Evolutionary conservation across 1,140 invertebrate genomes (phyloP), one percentile per base, ranked within the genome.

Genomic region (Euura lappo): DNA sequence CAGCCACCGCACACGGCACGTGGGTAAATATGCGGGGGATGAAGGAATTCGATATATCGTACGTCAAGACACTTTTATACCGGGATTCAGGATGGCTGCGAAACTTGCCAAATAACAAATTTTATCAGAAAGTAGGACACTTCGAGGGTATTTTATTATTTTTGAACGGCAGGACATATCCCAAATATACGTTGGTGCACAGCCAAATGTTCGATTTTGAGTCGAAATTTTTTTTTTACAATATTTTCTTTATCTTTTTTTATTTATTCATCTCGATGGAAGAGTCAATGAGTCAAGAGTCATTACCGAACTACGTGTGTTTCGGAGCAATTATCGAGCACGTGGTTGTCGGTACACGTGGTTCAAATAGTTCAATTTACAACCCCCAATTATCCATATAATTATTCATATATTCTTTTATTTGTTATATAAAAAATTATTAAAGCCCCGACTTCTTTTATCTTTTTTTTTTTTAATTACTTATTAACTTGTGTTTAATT

Each of bases 381-480:
- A 28, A 28, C 28, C 28, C 28, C 28, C 28, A 28, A 28, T 28
- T 28, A 66, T 64, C 60, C 28, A 5, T 60, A 13, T n/a, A 45
- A 13, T 70, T 65, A 45, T 69, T 45, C n/a, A n/a, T 13, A 51
- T 2, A 69, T 42, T 69, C 69, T 60, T 69, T 74, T 64, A 42
- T 71, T 65, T 75, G 69, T 45, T 68, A 11, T 81, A 78, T 76
- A 79, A 79, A 80, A 79, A 79, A 77, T 71, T n/a, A n/a, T n/a
- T 79, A 65, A 64, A 74, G 77, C 75, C 68, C 77, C 74, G 71
- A 71, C 73, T n/a, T n/a, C 28, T 28, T 71, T 65, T 66, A 51
- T 65, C 46, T 71, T 68, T 70, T 44, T 69, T 43, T 42, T 47
- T 70, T 13, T 68, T 74, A 47, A 6, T 64, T 44, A 6, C 44